Evolutionary conservation across 2,113 vertebrate genomes (phyloP).

Genomic region (Nesoenas mayeri): DNA sequence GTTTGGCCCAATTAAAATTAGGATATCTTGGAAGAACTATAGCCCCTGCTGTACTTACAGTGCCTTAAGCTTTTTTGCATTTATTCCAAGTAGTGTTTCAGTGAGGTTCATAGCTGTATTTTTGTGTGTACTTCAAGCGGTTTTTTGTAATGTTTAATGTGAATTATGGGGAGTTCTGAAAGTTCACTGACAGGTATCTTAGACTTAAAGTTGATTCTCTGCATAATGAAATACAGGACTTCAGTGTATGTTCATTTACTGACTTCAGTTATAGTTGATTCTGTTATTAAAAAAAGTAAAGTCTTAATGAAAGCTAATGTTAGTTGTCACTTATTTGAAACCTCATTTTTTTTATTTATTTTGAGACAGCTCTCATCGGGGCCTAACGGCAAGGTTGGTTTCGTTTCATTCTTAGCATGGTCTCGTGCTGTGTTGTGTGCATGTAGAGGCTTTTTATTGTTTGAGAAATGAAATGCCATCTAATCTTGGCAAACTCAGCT

Average conservation of each 20-base stretch:
- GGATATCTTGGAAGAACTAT: background rate
- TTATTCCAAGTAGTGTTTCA: background rate
- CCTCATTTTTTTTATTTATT: constrained; percentile 7
- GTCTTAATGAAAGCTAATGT: background rate
- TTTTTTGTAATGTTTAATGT: background rate
- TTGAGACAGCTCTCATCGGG: constrained; percentile 30
- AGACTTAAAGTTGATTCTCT: background rate
- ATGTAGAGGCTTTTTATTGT: constrained; percentile 17
- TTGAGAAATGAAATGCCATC: background rate
- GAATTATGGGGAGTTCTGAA: background rate
- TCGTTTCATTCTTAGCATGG: constrained; percentile 22
- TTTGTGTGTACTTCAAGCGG: background rate
- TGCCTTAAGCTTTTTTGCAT: background rate
- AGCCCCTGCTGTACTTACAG: constrained; percentile 50
- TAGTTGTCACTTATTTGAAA: constrained; percentile 8
- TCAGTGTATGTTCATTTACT: background rate
- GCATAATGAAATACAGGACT: background rate
- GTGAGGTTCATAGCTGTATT: background rate
- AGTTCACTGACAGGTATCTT: background rate
- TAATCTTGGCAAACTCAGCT: background rate
- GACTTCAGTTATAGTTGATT: background rate
- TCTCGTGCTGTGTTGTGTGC: constrained; percentile 42
- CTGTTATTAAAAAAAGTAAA: background rate
- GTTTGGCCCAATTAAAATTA: background rate
- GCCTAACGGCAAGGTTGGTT: constrained; percentile 50